Base-by-base conservation (phyloP, 2,888 invertebrate genomes). In the Phanerotoma sp. region DNA sequence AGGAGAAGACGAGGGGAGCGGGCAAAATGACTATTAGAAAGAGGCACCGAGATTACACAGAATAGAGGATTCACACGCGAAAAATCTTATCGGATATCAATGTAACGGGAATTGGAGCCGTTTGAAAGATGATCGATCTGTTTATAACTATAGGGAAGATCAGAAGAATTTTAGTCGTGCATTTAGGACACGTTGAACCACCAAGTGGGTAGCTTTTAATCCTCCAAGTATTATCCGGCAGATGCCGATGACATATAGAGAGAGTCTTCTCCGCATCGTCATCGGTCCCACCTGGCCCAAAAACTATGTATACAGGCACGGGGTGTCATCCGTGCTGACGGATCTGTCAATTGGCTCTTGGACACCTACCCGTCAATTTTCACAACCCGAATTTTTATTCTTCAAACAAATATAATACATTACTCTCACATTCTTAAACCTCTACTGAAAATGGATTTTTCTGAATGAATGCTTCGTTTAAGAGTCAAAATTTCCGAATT, bases 111-210 rank as follows among this genome's bases (percentile, higher is more conserved):
- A 59, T 57, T 59, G 64, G 20, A 71, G 65, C 74, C 71, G 74
- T 74, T 77, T 74, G 77, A 75, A 77, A 77, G 72, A 75, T 75
- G 77, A 77, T 77, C 76, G 77, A 75, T 77, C 74, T 75, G 75
- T 74, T 75, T 75, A 72, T 68, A 67, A 63, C 55, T 48, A 48
- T 48, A 37, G 21, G 25, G 48, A 48, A 30, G 30, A 41, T 25
- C 16, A 38, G 40, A 18, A 18, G 18, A 10, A 18, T 18, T 16
- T 10, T 11, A 38, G 38, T 9, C 49, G 41, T 47, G 37, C 44
- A 30, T 48, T 30, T 42, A 37, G 25, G 44, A 18, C 40, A 33
- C 48, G 53, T 35, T 42, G 52, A 50, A 60, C 51, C 56, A 58
- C 62, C 55, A 62, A 60, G 57, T 56, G 56, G 58, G 58, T 53